Evolutionary conservation across 2,113 vertebrate genomes (phyloP).

Genomic region (Dipodomys stephensi): DNA sequence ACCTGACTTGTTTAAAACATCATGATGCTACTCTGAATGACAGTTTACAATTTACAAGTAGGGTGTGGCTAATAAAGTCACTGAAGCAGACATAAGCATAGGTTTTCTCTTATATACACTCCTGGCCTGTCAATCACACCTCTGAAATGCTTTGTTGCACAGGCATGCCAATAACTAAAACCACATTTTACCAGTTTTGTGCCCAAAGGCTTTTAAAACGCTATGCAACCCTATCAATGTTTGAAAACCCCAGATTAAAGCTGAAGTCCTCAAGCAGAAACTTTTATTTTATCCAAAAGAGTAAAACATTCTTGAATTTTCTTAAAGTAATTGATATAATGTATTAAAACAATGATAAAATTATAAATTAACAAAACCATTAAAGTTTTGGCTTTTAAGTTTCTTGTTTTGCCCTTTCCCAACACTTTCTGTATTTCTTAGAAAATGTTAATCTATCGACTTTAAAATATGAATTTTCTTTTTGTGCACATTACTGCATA

Average conservation of each 20-base stretch:
- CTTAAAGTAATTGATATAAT: slow-evolving; percentile 12
- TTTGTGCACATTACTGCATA: neutral
- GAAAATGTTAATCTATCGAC: slow-evolving; percentile 29
- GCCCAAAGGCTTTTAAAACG: slow-evolving; percentile 83
- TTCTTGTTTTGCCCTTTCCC: slow-evolving; percentile 35
- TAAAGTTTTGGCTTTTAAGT: slow-evolving; percentile 35
- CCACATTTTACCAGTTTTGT: slow-evolving; percentile 72
- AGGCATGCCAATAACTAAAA: slow-evolving; percentile 84
- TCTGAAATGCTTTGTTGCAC: slow-evolving; percentile 78
- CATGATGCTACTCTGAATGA: slow-evolving; percentile 80
- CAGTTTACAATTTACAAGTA: slow-evolving; percentile 85
- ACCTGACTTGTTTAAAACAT: slow-evolving; percentile 80
- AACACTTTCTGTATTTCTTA: slow-evolving; percentile 33
- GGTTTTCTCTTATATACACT: slow-evolving; percentile 77
- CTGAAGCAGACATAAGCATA: slow-evolving; percentile 83
- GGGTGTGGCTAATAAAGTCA: slow-evolving; percentile 86
- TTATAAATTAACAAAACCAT: slow-evolving; percentile 29
- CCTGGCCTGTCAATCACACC: slow-evolving; percentile 78
- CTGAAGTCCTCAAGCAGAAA: slow-evolving; percentile 44
- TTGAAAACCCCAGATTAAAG: slow-evolving; percentile 69
- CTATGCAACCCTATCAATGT: neutral
- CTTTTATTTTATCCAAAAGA: slow-evolving; percentile 41
- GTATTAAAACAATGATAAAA: slow-evolving; percentile 24
- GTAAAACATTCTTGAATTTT: neutral
- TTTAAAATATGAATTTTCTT: neutral